Evolutionary conservation across 35 echinoderm and acorn worm genomes (phyloP).

Genomic region (Acanthaster planci): DNA sequence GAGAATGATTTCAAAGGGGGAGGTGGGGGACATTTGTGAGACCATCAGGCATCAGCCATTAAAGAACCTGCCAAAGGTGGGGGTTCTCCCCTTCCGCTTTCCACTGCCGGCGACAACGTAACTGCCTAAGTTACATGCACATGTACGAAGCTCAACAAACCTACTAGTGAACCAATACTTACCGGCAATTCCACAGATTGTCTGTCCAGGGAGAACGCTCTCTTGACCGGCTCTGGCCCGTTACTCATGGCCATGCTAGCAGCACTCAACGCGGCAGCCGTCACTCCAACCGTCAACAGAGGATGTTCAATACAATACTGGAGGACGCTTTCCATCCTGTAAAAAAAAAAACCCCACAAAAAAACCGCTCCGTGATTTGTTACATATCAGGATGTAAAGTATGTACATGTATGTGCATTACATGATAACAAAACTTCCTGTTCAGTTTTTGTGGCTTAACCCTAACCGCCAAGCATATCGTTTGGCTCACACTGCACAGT

Average conservation of each 20-base stretch:
- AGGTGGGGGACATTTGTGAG: too few species aligned
- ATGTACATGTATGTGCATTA: too few species aligned
- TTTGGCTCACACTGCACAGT: too few species aligned
- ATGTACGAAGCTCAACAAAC: background rate
- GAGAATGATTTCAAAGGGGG: too few species aligned
- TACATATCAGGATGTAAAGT: too few species aligned
- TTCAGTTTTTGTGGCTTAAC: too few species aligned
- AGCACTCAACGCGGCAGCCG: background rate
- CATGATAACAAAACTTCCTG: too few species aligned
- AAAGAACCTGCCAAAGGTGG: too few species aligned
- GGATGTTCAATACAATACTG: background rate
- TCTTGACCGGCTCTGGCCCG: background rate
- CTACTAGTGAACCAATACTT: background rate
- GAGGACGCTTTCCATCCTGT: background rate
- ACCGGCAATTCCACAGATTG: conserved; percentile 16
- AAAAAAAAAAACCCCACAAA: too few species aligned
- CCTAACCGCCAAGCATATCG: too few species aligned
- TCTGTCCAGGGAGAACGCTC: background rate
- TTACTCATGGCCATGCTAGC: background rate
- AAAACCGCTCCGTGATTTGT: too few species aligned
- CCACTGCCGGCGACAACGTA: background rate
- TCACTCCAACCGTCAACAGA: background rate
- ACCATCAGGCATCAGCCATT: too few species aligned
- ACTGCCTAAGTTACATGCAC: background rate
- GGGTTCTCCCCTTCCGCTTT: background rate